A percentile compares a stretch with the other conserved stretches of the same genome.
These are phyloP conservation scores for Pantherophis vulpinus DNA, from an alignment of 2,797 vertebrate species.

Conservation along the genomic window DNA sequence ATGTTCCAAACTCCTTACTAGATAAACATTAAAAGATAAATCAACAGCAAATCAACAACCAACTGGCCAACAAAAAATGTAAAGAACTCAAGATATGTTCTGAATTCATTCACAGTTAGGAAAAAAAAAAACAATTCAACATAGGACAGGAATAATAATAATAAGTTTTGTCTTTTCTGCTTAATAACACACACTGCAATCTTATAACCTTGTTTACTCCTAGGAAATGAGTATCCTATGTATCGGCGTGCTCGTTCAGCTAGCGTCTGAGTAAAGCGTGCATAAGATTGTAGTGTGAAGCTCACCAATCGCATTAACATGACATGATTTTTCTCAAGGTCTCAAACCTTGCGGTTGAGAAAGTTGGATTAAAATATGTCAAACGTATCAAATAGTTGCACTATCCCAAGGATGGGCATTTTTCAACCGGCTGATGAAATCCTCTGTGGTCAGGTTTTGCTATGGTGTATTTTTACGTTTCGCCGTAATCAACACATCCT, in stretches of 20 bases:
- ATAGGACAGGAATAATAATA: not conserved
- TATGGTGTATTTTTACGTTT: accelerated
- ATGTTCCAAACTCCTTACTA: not conserved
- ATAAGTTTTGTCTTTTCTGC: not conserved
- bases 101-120: not conserved
- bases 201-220: not conserved
- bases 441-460: not conserved
- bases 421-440: not conserved
- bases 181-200: not conserved
- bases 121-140: not conserved
- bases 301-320: not conserved
- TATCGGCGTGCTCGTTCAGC: not conserved
- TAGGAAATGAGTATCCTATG: not conserved
- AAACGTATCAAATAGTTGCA: not conserved
- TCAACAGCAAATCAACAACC: not conserved
- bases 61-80: not conserved
- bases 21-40: not conserved
- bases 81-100: not conserved
- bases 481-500: not conserved
- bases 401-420: not conserved
- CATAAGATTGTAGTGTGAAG: not conserved
- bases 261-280: not conserved
- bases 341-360: not conserved
- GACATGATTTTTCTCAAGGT: not conserved
- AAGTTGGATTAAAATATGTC: not conserved